Evolutionary conservation across 2,113 vertebrate genomes (phyloP).

Genomic region (Mirounga angustirostris): DNA sequence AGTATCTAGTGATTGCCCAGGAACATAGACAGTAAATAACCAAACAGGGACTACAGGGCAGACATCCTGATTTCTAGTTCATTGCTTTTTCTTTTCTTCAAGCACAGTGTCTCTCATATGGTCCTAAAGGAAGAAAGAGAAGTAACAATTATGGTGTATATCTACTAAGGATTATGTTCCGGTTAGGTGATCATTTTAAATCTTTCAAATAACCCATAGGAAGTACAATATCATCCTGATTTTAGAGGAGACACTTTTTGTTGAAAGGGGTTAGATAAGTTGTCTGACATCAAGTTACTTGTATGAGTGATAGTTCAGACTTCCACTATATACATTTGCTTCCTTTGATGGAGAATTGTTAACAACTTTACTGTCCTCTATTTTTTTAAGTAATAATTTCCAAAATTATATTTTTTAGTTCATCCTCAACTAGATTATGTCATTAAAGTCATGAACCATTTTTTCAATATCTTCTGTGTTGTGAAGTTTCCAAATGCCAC

Average conservation of each 20-base stretch:
- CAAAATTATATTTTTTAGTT: neutral
- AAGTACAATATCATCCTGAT: neutral
- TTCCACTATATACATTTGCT: accelerated
- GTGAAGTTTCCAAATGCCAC: neutral
- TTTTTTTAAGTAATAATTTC: neutral
- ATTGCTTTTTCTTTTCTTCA: neutral
- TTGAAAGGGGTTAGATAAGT: neutral
- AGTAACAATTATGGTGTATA: neutral
- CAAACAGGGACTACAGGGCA: neutral
- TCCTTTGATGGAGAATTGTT: neutral
- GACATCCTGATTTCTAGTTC: neutral
- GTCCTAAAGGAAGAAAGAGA: neutral
- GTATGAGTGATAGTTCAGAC: neutral
- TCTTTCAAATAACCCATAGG: neutral
- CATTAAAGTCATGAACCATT: neutral
- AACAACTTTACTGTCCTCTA: neutral
- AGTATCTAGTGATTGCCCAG: neutral
- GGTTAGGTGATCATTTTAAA: neutral
- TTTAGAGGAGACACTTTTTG: neutral
- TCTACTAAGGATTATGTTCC: neutral
- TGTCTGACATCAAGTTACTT: neutral
- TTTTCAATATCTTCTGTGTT: neutral
- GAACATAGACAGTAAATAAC: neutral
- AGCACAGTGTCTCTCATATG: neutral
- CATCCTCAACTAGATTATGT: neutral